Conservation (phyloP, 2,797 vertebrate species). For the Geotrypetes seraphini region DNA sequence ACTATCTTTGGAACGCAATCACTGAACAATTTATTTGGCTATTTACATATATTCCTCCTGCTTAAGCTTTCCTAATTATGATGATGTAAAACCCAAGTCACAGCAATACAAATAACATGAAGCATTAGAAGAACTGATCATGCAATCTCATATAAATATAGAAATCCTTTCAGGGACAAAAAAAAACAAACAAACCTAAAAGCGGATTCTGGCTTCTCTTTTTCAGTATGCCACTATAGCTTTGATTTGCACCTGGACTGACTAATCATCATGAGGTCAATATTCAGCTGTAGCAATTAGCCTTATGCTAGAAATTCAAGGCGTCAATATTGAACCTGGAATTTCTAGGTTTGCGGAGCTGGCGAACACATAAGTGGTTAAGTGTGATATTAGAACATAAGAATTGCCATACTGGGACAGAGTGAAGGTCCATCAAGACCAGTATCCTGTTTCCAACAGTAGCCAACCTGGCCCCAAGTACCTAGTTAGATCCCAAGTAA, state of each 20-base stretch:
- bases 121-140: background rate
- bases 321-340: too few relatives aligned
- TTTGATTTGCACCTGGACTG: background rate
- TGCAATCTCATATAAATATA: constrained; percentile 9
- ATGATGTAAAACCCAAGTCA: constrained; percentile 9
- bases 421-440: too few relatives aligned
- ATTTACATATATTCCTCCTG: background rate
- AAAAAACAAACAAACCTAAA: too few relatives aligned
- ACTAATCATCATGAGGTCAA: constrained; percentile 2
- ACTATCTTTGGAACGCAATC: constrained; percentile 11
- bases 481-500: too few relatives aligned
- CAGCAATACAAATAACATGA: constrained; percentile 6
- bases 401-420: too few relatives aligned
- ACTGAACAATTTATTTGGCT: constrained; percentile 14
- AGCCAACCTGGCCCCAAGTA: too few relatives aligned
- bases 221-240: constrained; percentile 5
- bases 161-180: constrained; percentile 1
- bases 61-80: constrained; percentile 4
- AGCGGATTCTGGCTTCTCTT: constrained; percentile 3
- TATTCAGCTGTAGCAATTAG: too few relatives aligned
- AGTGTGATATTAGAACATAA: too few relatives aligned
- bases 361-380: too few relatives aligned
- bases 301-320: too few relatives aligned
- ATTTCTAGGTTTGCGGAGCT: too few relatives aligned
- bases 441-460: too few relatives aligned